Percentiles rank a stretch among this genome's conserved stretches.
Evolutionary conservation across 2,888 invertebrate genomes (phyloP).

Genomic region (Trichogramma evanescens): DNA sequence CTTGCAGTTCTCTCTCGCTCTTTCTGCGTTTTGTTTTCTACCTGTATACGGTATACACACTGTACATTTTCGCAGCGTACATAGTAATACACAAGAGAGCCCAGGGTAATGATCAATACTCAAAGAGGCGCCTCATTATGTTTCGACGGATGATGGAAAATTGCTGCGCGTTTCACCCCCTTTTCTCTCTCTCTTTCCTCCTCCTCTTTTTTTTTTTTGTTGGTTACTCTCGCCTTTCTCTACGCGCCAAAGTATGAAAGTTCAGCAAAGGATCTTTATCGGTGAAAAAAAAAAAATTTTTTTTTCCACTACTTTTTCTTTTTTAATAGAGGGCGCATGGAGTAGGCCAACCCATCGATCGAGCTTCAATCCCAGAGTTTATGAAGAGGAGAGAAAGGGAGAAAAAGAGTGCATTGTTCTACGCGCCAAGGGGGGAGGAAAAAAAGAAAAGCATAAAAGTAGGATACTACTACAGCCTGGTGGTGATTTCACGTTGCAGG

Average conservation of each 20-base stretch:
- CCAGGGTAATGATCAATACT: background rate
- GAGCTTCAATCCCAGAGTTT: too few relatives aligned
- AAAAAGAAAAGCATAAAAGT: too few relatives aligned
- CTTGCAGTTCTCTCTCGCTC: background rate
- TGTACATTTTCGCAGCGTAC: background rate
- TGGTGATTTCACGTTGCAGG: too few relatives aligned
- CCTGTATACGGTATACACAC: background rate
- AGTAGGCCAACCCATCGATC: too few relatives aligned
- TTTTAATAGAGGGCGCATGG: too few relatives aligned
- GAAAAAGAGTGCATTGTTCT: too few relatives aligned
- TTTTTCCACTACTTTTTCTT: too few relatives aligned
- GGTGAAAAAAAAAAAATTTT: too few relatives aligned
- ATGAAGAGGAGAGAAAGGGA: too few relatives aligned
- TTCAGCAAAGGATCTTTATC: too few relatives aligned
- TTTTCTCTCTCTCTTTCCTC: background rate
- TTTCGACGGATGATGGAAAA: conserved; percentile 2
- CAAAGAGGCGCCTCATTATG: background rate
- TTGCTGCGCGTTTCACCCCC: background rate
- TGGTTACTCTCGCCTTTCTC: conserved; percentile 9
- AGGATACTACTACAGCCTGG: too few relatives aligned
- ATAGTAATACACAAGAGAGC: background rate
- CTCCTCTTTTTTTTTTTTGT: background rate
- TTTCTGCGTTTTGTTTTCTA: background rate
- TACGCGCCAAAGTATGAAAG: background rate
- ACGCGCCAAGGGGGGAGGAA: too few relatives aligned